These are phyloP conservation scores for Aphodius sticticus DNA, from an alignment of 2,888 invertebrate genomes.

Conservation along the genomic window DNA sequence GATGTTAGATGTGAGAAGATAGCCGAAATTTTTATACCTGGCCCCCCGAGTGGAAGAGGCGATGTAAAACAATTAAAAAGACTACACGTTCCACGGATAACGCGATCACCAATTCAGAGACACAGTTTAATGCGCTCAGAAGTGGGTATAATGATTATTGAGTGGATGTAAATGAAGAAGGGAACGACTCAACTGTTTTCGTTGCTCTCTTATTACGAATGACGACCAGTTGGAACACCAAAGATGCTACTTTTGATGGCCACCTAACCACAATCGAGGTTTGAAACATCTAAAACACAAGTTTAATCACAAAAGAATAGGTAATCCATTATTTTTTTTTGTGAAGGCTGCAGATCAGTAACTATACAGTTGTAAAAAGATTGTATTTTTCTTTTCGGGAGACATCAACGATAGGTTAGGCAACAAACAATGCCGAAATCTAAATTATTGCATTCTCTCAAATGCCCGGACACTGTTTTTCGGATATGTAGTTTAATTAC, in stretches of 20 bases:
- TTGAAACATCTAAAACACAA: no score
- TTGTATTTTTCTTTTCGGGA: no score
- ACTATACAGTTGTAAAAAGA: no score
- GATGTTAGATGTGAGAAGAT: not conserved
- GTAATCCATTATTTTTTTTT: no score
- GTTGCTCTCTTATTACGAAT: not conserved
- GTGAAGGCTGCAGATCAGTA: no score
- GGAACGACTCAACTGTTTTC: not conserved
- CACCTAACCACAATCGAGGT: not conserved
- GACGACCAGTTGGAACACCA: not conserved
- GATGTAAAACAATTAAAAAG: constrained; percentile 24
- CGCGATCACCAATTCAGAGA: constrained; percentile 18
- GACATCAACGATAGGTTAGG: no score
- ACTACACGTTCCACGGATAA: constrained; percentile 18
- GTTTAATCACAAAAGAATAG: no score
- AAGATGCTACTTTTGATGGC: not conserved
- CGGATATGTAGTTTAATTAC: no score
- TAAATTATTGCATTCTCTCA: no score
- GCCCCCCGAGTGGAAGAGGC: constrained; percentile 9
- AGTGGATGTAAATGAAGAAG: constrained; percentile 17
- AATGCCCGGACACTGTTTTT: no score
- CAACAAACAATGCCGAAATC: no score
- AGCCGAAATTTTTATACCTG: constrained; percentile 14
- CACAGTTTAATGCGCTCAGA: constrained; percentile 12
- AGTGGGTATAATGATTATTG: constrained; percentile 17